These are phyloP conservation scores for Acanthopagrus latus DNA, from an alignment of 2,797 vertebrate genomes.

Conservation along the genomic window DNA sequence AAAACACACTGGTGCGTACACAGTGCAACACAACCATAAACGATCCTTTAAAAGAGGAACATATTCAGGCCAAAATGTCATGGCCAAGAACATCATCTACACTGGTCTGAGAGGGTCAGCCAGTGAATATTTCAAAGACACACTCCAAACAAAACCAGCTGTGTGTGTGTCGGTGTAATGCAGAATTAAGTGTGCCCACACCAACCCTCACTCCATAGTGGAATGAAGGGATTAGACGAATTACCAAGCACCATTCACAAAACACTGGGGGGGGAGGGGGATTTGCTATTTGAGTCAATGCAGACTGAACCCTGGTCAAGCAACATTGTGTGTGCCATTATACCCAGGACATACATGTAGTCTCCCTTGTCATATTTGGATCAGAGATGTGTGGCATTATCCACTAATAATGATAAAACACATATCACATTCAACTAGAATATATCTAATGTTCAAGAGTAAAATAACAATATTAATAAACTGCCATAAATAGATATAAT, in stretches of 20 bases:
- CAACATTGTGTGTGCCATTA: constrained; percentile 46
- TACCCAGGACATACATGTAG: constrained; percentile 26
- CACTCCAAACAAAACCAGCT: constrained; percentile 12
- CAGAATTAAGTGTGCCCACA: constrained; percentile 39
- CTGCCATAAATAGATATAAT: constrained; percentile 11
- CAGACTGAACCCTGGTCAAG: constrained; percentile 56
- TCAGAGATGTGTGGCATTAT: constrained; percentile 21
- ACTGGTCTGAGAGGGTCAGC: constrained; percentile 23
- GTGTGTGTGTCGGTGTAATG: constrained; percentile 33
- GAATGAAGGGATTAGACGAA: constrained; percentile 69
- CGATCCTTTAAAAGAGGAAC: neutral
- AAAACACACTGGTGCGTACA: neutral
- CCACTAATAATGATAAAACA: constrained; percentile 11
- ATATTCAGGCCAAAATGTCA: constrained; percentile 18
- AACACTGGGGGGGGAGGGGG: constrained; percentile 43
- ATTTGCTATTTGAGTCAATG: constrained; percentile 54
- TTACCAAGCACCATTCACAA: constrained; percentile 68
- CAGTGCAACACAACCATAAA: neutral
- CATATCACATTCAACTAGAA: constrained; percentile 2
- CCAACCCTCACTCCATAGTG: constrained; percentile 47
- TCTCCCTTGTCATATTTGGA: constrained; percentile 30
- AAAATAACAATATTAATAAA: constrained; percentile 10
- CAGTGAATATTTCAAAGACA: constrained; percentile 25
- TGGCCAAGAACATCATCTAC: neutral
- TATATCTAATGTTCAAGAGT: neutral